Evolutionary conservation across 2,888 invertebrate species (phyloP), one percentile per base, ranked within the genome.

Genomic region (Lutraria lutraria): DNA sequence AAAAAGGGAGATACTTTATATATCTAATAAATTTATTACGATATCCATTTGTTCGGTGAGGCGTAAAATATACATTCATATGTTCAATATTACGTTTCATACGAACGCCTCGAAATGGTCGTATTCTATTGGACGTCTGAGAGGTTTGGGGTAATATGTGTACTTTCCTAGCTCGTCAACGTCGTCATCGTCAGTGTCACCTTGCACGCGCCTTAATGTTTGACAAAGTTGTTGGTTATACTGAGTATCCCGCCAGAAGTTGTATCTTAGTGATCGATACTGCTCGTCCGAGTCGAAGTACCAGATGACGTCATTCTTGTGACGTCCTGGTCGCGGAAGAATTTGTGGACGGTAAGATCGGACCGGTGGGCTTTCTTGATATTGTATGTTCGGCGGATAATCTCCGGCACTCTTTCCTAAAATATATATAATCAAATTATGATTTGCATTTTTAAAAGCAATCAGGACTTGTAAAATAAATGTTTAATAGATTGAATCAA

Each of bases 331-430:
- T 31, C 88, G 83, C 19, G 87, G 87, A 0, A 90, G 68, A 52
- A 83, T 87, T 19, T 81, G 56, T 19, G 86, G 89, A 13, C 89
- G 88, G 79, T 83, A 86, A 1, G 89, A 89, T 15, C 63, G 80
- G 10, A 43, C 16, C 0, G 81, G 54, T 12, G 63, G 0, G 10
- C 60, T 34, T 29, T 81, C 85, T 25, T 34, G 63, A 68, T 85
- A 81, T 19, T 68, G 88, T 19, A 85, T 63, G 2, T 81, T 53
- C 12, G 85, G 68, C 13, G 91, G 89, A 19, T 31, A 87, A 53
- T 91, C 90, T 0, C 81, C 81, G 15, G 53, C 25, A 52, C 53
- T 54, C 54, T 16, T 3, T 25, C 53, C 81, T 81, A 25, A n/a
- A 81, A 81, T 19, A 21, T 2, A 79, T 25, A 8, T 63, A 63